Base-by-base conservation (phyloP, 2,797 vertebrate species). In the Lutjanus argentimaculatus region DNA sequence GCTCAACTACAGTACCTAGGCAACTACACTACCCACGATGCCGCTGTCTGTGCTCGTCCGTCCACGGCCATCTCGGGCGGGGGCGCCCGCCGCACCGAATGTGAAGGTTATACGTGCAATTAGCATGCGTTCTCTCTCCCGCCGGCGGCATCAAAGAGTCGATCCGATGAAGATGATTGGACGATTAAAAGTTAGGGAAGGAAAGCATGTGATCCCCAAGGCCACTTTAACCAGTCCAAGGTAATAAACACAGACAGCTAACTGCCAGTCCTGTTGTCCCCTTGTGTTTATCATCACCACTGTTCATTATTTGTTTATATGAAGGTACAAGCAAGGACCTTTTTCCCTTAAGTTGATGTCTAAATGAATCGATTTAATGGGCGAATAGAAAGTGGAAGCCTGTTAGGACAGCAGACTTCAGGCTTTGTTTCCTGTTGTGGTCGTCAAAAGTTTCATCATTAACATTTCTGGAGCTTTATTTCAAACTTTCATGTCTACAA, bases 11-110 rank as follows among this genome's bases (percentile, higher is more conserved):
- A 83, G 70, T 66, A 75, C 83, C 67, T 45, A 81, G 65, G 77
- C 59, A 65, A 89, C 89, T 79, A 89, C 91, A 83, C 80, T 89
- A 88, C 86, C 89, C 89, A 89, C 52, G 8, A 75, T 89, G 74
- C 80, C 69, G 1, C 63, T 77, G 71, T 52, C 77, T 74, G 55
- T 25, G 56, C 65, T 63, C 40, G 25, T 63, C 62, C 30, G 12
- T 36, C 58, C 55, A 0, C 0, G 9, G 57, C 59, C 49, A 16
- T 69, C 49, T 48, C 14, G 1, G 22, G 56, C 67, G 6, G 59
- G 53, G 6, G 62, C 17, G 7, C 7, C 66, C 10, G 4, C 42
- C 0, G 3, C 77, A 10, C n/a, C 2, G 15, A 46, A 79, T 79
- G 46, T 59, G 81, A 89, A 86, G 77, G 85, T 85, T 86, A 80